Evolutionary conservation across 2,888 invertebrate species (phyloP).

Genomic region (Synergus gifuensis): DNA sequence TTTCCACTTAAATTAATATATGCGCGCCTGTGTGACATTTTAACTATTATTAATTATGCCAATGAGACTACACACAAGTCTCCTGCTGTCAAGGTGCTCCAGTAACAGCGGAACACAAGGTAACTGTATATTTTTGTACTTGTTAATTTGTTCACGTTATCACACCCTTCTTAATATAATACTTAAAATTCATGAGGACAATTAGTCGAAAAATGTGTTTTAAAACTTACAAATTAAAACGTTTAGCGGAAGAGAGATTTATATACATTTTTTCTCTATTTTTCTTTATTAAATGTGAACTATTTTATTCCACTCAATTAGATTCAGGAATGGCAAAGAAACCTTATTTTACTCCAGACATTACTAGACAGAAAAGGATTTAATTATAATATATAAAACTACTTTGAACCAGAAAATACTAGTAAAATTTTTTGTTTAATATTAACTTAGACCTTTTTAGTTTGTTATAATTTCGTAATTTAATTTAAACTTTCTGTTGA

Average conservation of each 20-base stretch:
- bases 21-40: slow-evolving; percentile 21
- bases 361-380: neutral
- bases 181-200: neutral
- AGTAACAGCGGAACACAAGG: slow-evolving; percentile 32
- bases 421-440: neutral
- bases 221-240: neutral
- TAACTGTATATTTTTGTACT: neutral
- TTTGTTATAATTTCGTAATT: neutral
- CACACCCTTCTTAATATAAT: neutral
- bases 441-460: neutral
- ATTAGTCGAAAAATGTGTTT: neutral
- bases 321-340: neutral
- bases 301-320: neutral
- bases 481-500: neutral
- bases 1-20: slow-evolving; percentile 21
- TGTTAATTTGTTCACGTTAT: slow-evolving; percentile 8
- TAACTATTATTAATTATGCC: slow-evolving; percentile 35
- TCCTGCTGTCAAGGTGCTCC: slow-evolving; percentile 22
- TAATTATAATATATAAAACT: neutral
- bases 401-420: neutral
- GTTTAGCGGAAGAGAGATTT: neutral
- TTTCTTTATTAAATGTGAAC: neutral
- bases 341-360: neutral
- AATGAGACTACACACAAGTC: slow-evolving; percentile 8
- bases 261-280: neutral